Evolutionary conservation across 2,888 invertebrate species (phyloP), one percentile per base, ranked within the genome.

Genomic region (Cheilosia soror): DNA sequence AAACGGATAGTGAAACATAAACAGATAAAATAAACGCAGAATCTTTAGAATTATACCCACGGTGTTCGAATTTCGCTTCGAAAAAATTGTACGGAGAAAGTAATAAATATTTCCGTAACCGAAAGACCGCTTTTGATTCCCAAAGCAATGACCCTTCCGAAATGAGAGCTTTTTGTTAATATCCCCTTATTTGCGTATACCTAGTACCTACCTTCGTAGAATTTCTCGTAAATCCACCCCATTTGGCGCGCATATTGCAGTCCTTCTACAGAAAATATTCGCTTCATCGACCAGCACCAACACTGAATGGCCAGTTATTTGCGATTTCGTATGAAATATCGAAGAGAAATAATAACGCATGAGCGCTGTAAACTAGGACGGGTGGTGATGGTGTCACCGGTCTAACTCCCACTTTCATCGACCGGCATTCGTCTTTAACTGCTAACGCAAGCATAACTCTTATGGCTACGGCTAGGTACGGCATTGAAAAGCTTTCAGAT

Each of bases 311-410:
- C 58, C 57, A 49, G 27, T 57, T 37, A 65, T 44, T 42, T 65
- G 15, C 42, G 33, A 71, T 57, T 57, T 37, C 55, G 53, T 71
- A 37, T 29, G 40, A 55, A 71, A 65, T 66, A 62, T 75, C 49
- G 66, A 62, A 76, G 76, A 76, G 76, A 81, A 76, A 72, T 69
- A 76, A 72, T 69, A 69, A 81, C 80, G 80, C 80, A 81, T 81
- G 81, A 76, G 76, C 81, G 7, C 25, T 76, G 31, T 13, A 51
- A 76, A 81, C 51, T 76, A 81, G 81, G 81, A 76, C 81, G 68
- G 37, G 31, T 37, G 37, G 37, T 37, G 37, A 37, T 37, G 11
- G 33, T 62, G 57, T 40, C 68, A 31, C 55, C 63, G 27, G 4
- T 40, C 49, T 68, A 33, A 49, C 76, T 42, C 69, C 69, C 76